phyloP scores from a whole-genome alignment of 2,797 vertebrate species.

The Galaxias olidus region DNA sequence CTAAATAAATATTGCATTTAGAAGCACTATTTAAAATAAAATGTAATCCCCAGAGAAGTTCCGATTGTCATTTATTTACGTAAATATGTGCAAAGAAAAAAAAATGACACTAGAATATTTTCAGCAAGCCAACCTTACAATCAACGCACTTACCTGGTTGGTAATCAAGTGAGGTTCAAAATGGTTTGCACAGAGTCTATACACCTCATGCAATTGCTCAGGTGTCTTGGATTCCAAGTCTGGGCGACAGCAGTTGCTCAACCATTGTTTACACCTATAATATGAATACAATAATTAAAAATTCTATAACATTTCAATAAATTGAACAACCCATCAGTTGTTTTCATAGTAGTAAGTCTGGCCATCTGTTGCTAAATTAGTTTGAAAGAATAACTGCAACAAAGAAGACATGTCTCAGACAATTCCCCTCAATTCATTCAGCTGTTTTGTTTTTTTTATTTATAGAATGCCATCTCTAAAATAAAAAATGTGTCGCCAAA shows the following conservation, averaged over 20 bases:
- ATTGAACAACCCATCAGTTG: background rate
- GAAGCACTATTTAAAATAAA: too few species aligned
- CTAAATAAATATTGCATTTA: too few species aligned
- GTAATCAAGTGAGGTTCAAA: constrained; percentile 93
- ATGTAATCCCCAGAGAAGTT: too few species aligned
- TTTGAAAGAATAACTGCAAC: too few species aligned
- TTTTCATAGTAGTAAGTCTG: background rate
- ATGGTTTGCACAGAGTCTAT: constrained; percentile 92
- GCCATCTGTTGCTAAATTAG: too few species aligned
- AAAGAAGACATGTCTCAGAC: too few species aligned
- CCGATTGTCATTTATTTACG: background rate
- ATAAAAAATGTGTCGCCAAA: too few species aligned
- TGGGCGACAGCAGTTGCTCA: constrained; percentile 87
- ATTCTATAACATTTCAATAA: constrained; percentile 50
- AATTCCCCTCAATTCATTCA: too few species aligned
- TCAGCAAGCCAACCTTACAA: too few species aligned
- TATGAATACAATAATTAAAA: background rate
- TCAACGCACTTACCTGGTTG: constrained; percentile 86
- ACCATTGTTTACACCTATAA: constrained; percentile 84
- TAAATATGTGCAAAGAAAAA: background rate
- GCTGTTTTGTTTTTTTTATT: too few species aligned
- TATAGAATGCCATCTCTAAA: too few species aligned
- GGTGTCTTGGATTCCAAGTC: constrained; percentile 90
- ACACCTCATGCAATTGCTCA: constrained; percentile 90
- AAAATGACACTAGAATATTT: too few species aligned